These are phyloP conservation scores for Cyclopterus lumpus DNA, from an alignment of 2,797 vertebrate species.

Conservation along the genomic window DNA sequence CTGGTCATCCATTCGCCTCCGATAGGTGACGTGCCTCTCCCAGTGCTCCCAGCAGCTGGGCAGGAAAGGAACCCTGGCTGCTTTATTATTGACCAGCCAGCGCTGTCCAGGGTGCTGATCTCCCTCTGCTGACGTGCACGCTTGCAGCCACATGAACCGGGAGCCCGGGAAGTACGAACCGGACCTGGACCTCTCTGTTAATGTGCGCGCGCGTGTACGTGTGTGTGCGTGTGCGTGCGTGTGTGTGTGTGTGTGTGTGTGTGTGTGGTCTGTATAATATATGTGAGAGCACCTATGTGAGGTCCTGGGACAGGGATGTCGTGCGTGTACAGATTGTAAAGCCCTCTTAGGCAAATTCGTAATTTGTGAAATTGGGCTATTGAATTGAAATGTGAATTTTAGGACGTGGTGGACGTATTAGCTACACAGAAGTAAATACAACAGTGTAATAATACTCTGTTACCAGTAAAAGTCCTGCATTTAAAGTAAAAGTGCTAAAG, in stretches of 20 bases:
- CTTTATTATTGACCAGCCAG: constrained; percentile 61
- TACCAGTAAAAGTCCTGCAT: background rate
- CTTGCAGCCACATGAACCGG: constrained; percentile 63
- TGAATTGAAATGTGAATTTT: too few species aligned
- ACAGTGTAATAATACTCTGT: background rate
- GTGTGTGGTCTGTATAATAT: background rate
- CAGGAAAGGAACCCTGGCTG: constrained; percentile 52
- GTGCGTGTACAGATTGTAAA: too few species aligned
- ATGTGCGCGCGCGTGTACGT: background rate
- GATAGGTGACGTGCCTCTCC: constrained; percentile 14
- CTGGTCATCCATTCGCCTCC: constrained; percentile 22
- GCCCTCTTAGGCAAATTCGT: too few species aligned
- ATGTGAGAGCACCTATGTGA: constrained; percentile 5
- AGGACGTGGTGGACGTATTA: background rate
- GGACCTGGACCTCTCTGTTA: background rate
- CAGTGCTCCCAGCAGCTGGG: constrained; percentile 47
- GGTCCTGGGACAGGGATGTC: too few species aligned
- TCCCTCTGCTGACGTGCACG: constrained; percentile 65
- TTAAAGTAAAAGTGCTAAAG: background rate
- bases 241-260: background rate
- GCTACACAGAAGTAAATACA: background rate
- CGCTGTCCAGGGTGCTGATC: constrained; percentile 86
- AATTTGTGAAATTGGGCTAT: too few species aligned
- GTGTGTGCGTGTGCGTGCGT: constrained; percentile 3
- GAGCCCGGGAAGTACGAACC: constrained; percentile 75